A percentile compares a stretch with the other conserved stretches of the same genome.
These are phyloP conservation scores for Leptestheria dahalacensis DNA, from an alignment of 1,140 invertebrate species.

Conservation along the genomic window DNA sequence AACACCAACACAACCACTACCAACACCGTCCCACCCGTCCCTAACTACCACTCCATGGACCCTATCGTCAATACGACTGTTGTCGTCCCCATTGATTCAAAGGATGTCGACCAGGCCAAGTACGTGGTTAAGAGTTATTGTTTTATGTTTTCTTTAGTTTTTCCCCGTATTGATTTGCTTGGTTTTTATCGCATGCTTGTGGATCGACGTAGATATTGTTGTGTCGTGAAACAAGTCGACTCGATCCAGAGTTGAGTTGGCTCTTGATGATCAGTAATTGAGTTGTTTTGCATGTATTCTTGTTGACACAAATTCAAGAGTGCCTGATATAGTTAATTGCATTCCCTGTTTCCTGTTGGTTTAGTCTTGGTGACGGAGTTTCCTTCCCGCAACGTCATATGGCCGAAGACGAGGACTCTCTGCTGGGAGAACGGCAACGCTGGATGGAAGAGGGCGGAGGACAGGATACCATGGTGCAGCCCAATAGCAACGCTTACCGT, in stretches of 20 bases:
- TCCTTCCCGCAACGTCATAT: constrained; percentile 61
- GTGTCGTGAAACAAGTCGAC: too few species aligned
- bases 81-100: neutral
- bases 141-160: neutral
- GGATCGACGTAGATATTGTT: too few species aligned
- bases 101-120: neutral
- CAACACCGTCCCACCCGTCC: neutral
- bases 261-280: too few species aligned
- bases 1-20: too few species aligned
- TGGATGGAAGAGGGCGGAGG: constrained; percentile 32
- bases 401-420: constrained; percentile 64
- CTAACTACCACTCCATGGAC: constrained; percentile 72
- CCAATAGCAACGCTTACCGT: constrained; percentile 6
- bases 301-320: too few species aligned
- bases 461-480: constrained; percentile 1
- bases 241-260: too few species aligned
- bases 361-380: constrained; percentile 66
- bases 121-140: too few species aligned
- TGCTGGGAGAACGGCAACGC: constrained; percentile 38
- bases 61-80: neutral
- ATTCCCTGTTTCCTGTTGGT: constrained; percentile 17
- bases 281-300: too few species aligned
- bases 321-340: too few species aligned
- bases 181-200: too few species aligned
- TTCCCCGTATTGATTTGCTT: neutral